Base-by-base conservation (phyloP, 2,888 invertebrate genomes). In the Ferdinandea cuprea region DNA sequence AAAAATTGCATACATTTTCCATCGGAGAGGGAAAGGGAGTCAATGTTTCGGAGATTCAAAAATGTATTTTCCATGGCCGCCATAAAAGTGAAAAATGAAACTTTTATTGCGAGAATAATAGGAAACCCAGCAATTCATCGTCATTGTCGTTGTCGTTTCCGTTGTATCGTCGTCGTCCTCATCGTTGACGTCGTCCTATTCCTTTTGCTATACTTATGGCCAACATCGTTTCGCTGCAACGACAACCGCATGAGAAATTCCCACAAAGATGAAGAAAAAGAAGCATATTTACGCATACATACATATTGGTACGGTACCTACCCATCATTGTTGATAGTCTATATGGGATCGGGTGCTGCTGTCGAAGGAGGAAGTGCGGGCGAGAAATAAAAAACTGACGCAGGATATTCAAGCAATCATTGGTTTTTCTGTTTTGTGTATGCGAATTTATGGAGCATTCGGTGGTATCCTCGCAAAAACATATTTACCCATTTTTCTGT, bases 11-110 rank as follows among this genome's bases (percentile, higher is more conserved):
- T 83, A 65, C 71, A 71, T 42, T 71, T 52, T 52, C 25, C 21
- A 21, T 13, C 2, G 15, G 15, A 17, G 17, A 6, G 13, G 8
- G 13, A 46, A 17, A 8, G 44, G 19, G 9, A 25, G 30, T 46
- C 46, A 63, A 58, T 56, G 61, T 83, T 68, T 78, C 68, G 72
- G 32, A 72, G 72, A 73, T 83, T 78, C 72, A 58, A 72, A 83
- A 78, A 68, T 83, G 61, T 73, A 83, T 83, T 78, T 83, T 78
- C 72, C 83, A 78, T 83, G 72, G 84, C 69, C 50, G 69, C 59
- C 69, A 84, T 84, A 84, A 84, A 84, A 84, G 73, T 84, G 84
- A 84, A 84, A 84, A 84, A 84, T 84, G 79, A 84, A 78, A 79
- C 79, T 78, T 84, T 84, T 84, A 84, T 84, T 84, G 84, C 84